phyloP scores from a whole-genome alignment of 2,113 vertebrate genomes.

The Xiphophorus hellerii region DNA sequence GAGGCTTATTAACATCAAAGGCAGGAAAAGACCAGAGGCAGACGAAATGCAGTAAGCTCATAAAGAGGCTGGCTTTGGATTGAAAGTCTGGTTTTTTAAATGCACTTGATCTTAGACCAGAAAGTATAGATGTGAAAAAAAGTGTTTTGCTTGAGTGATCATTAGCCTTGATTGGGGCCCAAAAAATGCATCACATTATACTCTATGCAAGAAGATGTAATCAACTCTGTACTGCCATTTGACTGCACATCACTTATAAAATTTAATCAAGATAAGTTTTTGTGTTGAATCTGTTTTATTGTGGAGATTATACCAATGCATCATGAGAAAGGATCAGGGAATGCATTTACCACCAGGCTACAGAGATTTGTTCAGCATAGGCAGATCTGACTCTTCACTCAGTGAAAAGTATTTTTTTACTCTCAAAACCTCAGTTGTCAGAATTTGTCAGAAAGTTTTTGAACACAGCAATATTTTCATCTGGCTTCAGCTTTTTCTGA shows the following conservation, averaged over 20 bases:
- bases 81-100: slow-evolving; percentile 19
- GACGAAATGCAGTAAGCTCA: slow-evolving; percentile 31
- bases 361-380: slow-evolving; percentile 39
- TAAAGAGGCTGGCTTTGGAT: slow-evolving; percentile 24
- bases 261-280: not conserved
- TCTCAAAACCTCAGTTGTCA: slow-evolving; percentile 54
- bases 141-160: no score
- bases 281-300: not conserved
- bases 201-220: not conserved
- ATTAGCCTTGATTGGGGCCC: not conserved
- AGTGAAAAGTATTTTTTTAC: slow-evolving; percentile 61
- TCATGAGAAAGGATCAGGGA: not conserved
- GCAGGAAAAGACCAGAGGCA: slow-evolving; percentile 45
- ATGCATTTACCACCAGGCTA: slow-evolving; percentile 36
- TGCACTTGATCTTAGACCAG: slow-evolving; percentile 3
- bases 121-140: not conserved
- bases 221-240: no score
- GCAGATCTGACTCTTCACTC: slow-evolving; percentile 38
- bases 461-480: slow-evolving; percentile 58
- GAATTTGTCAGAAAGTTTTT: slow-evolving; percentile 54
- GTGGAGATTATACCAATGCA: not conserved
- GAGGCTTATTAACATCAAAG: slow-evolving; percentile 72
- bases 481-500: slow-evolving; percentile 37
- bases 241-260: not conserved
- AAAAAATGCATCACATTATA: not conserved